Evolutionary conservation across 2,888 invertebrate genomes (phyloP).

Genomic region (Odontomyia ornata): DNA sequence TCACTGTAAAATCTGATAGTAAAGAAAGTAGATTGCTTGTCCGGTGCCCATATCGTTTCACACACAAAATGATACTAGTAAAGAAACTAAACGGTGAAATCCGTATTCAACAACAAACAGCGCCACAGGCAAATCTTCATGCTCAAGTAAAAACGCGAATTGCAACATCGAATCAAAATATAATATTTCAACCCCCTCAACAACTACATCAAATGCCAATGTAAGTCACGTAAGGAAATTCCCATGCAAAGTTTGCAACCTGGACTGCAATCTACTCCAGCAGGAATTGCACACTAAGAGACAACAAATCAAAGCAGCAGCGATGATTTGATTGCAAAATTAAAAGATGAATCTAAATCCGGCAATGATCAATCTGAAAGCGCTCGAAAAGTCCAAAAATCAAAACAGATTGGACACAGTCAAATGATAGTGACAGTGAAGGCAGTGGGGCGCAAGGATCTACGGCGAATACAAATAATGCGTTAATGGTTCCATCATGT

Average conservation of each 20-base stretch:
- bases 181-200: too few species aligned
- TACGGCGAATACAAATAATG: background rate
- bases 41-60: too few species aligned
- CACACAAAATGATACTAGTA: too few species aligned
- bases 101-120: constrained; percentile 50
- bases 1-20: too few species aligned
- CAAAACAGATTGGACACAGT: constrained; percentile 46
- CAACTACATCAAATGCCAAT: constrained; percentile 50
- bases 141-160: constrained; percentile 46
- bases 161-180: too few species aligned
- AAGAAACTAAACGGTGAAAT: too few species aligned
- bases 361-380: constrained; percentile 30
- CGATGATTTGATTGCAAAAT: background rate
- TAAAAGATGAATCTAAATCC: constrained; percentile 29
- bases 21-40: too few species aligned
- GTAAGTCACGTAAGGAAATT: constrained; percentile 44
- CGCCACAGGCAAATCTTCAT: constrained; percentile 42
- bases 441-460: constrained; percentile 38
- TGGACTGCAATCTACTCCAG: constrained; percentile 3
- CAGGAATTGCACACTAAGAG: constrained; percentile 29
- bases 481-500: constrained; percentile 18
- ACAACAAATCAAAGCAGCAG: constrained; percentile 15
- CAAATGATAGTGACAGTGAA: constrained; percentile 45
- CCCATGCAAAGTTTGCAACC: constrained; percentile 47
- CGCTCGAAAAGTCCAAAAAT: constrained; percentile 45